phyloP scores from a whole-genome alignment of 1,140 invertebrate genomes.

The Anoplolepis gracilipes region DNA sequence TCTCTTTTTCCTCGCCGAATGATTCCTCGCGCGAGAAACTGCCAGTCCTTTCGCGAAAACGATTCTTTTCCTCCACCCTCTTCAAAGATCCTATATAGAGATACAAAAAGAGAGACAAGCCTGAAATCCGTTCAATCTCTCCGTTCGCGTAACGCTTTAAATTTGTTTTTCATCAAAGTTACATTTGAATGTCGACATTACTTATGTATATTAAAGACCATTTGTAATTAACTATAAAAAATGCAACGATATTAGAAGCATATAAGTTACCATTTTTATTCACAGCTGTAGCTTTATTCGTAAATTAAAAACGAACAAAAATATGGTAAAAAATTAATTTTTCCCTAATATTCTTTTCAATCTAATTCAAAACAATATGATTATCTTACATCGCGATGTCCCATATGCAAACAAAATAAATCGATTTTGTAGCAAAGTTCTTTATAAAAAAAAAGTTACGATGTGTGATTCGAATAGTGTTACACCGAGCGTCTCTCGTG shows the following conservation, averaged over 20 bases:
- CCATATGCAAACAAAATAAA: slow-evolving; percentile 22
- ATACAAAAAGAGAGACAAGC: slow-evolving; percentile 29
- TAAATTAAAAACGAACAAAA: not conserved
- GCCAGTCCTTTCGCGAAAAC: slow-evolving; percentile 38
- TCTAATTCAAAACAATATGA: too few relatives aligned
- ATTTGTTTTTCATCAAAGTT: slow-evolving; percentile 42
- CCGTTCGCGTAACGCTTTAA: not conserved
- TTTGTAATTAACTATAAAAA: slow-evolving; percentile 14
- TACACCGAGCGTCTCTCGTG: too few relatives aligned
- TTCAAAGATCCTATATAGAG: not conserved
- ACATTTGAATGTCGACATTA: not conserved
- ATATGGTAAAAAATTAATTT: too few relatives aligned
- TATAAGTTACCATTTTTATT: not conserved
- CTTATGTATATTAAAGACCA: not conserved
- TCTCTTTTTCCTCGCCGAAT: slow-evolving; percentile 41
- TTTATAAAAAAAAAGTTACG: slow-evolving; percentile 3
- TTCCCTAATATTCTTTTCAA: too few relatives aligned
- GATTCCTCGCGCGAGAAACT: slow-evolving; percentile 45
- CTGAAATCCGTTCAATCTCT: slow-evolving; percentile 9
- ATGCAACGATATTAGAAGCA: slow-evolving; percentile 11
- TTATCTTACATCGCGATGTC: too few relatives aligned
- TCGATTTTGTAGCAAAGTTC: slow-evolving; percentile 8
- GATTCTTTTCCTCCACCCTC: not conserved
- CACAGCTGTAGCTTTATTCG: slow-evolving; percentile 6
- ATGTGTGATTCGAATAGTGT: too few relatives aligned